Base-by-base conservation (phyloP, 2,888 invertebrate species). In the Mellilla xanthometata region DNA sequence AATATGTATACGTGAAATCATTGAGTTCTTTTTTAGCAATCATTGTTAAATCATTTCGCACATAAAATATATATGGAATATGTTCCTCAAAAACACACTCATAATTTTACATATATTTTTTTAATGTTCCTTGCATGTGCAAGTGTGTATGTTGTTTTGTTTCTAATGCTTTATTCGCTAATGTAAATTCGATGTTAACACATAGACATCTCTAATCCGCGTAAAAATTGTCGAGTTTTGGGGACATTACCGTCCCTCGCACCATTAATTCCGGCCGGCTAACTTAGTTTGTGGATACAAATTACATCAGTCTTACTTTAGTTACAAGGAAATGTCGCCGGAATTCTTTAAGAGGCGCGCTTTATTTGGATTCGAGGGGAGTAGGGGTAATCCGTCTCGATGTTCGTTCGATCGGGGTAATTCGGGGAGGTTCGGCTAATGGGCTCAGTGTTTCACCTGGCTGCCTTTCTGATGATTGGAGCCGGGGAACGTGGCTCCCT, bases 221-320 rank as follows among this genome's bases (percentile, higher is more conserved):
- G 60, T 53, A 55, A 58, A 52, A 65, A 60, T 58, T 54, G 57
- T 50, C 56, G 60, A 68, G 68, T 71, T 73, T 65, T 45, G 62
- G 60, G 50, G 65, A 66, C 67, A 70, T 68, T 68, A 70, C 61
- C 69, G 48, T 53, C 62, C 60, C 63, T 58, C 63, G 69, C 65
- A 57, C 70, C 82, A 81, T 83, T 81, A 81, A 79, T 78, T 80
- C 63, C 46, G 63, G 56, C 53, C 72, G 70, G 74, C 72, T 74
- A 78, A 69, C 70, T 72, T 64, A 68, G 68, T 70, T 72, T 60
- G 58, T 56, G 62, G 62, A 63, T 65, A 73, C 72, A 78, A 81
- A 81, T 81, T 74, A 81, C 76, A 76, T 76, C 72, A 72, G 68
- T 76, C 77, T 76, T 76, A 76, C 76, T 76, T 77, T 65, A 64